Evolutionary conservation across 2,888 invertebrate genomes (phyloP).

Genomic region (Neoascia interrupta): DNA sequence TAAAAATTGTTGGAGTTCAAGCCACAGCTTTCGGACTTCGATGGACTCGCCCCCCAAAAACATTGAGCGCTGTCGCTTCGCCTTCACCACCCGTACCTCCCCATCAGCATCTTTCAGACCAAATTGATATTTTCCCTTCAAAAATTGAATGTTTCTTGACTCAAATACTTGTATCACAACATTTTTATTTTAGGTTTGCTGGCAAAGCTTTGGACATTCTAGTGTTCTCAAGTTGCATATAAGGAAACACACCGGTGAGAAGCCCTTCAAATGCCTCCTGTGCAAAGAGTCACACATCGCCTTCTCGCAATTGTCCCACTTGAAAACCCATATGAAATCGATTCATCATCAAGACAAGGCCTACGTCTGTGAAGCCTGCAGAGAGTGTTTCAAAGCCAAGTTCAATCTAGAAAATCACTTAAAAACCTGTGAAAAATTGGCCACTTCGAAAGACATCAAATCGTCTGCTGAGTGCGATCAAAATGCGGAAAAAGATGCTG

Average conservation of each 20-base stretch:
- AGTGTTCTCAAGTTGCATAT: slow-evolving; percentile 92
- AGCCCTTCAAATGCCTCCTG: slow-evolving; percentile 87
- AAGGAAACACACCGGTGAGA: slow-evolving; percentile 91
- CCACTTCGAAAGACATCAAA: neutral
- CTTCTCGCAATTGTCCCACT: slow-evolving; percentile 91
- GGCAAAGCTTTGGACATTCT: slow-evolving; percentile 86
- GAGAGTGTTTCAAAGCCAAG: slow-evolving; percentile 88
- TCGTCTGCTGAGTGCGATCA: slow-evolving; percentile 65
- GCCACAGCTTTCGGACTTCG: too few species aligned
- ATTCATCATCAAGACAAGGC: slow-evolving; percentile 90
- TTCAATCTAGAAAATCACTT: slow-evolving; percentile 85
- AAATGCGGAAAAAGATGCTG: slow-evolving; percentile 67
- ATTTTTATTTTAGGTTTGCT: slow-evolving; percentile 76
- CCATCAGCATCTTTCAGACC: too few species aligned
- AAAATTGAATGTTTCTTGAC: too few species aligned
- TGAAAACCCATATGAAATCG: slow-evolving; percentile 93
- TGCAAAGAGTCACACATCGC: slow-evolving; percentile 84
- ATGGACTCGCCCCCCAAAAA: too few species aligned
- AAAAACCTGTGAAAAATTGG: slow-evolving; percentile 79
- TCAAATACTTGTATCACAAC: too few species aligned
- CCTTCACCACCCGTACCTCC: too few species aligned
- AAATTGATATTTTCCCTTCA: too few species aligned
- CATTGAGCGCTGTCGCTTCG: too few species aligned
- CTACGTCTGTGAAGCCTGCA: slow-evolving; percentile 88
- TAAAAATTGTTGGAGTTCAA: too few species aligned